Evolutionary conservation across 2,888 invertebrate species (phyloP).

Genomic region (Polymixis lichenea): DNA sequence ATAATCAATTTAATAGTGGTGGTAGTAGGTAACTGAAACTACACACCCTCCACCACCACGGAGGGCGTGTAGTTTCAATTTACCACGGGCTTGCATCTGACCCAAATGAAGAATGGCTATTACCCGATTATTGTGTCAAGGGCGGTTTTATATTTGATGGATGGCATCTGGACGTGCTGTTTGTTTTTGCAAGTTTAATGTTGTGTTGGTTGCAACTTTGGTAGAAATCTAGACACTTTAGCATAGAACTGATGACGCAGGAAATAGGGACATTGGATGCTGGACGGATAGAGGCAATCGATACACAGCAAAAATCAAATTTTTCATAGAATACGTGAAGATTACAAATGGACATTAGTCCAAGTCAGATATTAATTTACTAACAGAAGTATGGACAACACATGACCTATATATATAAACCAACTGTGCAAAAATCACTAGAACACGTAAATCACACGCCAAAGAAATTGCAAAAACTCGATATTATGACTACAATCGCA

Average conservation of each 20-base stretch:
- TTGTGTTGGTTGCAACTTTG: background rate
- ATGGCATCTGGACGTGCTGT: background rate
- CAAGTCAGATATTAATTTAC: background rate
- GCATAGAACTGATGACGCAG: background rate
- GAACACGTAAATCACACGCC: slow-evolving; percentile 25
- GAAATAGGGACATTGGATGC: background rate
- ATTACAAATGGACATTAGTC: background rate
- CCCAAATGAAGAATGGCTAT: slow-evolving; percentile 14
- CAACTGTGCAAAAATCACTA: slow-evolving; percentile 15
- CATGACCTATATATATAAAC: slow-evolving; percentile 19
- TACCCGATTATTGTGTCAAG: slow-evolving; percentile 43
- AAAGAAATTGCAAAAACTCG: slow-evolving; percentile 46
- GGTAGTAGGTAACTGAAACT: no score
- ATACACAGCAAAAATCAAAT: background rate
- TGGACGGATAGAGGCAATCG: background rate
- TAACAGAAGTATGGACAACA: background rate
- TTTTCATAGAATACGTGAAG: background rate
- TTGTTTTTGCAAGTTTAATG: background rate
- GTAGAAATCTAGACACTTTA: background rate
- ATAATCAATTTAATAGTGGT: slow-evolving; percentile 38
- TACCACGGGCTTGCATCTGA: slow-evolving; percentile 30
- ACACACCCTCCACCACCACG: no score
- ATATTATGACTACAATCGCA: slow-evolving; percentile 45
- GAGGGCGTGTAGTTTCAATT: slow-evolving; percentile 22
- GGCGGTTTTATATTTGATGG: slow-evolving; percentile 22